Conservation (phyloP, 2,888 invertebrate genomes). For the Meliscaeva auricollis region DNA sequence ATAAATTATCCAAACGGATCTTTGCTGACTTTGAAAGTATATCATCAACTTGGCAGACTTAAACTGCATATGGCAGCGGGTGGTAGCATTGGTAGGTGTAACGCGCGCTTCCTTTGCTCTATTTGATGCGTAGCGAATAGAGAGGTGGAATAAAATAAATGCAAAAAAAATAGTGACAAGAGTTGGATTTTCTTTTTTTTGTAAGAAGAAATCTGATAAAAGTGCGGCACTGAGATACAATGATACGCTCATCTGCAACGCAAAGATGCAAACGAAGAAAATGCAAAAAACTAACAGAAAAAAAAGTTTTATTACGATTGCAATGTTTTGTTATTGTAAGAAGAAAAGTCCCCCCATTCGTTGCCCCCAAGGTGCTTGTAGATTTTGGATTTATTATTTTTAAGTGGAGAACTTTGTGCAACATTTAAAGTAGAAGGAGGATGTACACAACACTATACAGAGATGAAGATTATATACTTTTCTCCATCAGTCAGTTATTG, state of each 20-base stretch:
- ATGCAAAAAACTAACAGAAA: background rate
- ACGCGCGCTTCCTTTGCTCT: conserved; percentile 56
- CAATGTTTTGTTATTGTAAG: conserved; percentile 10
- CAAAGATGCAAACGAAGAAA: conserved; percentile 6
- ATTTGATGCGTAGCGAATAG: conserved; percentile 59
- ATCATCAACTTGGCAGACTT: conserved; percentile 27
- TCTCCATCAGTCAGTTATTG: conserved; percentile 61
- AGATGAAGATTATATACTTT: conserved; percentile 6
- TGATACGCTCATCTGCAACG: conserved; percentile 55
- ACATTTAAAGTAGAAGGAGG: background rate
- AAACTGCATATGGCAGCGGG: conserved; percentile 14
- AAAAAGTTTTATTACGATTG: conserved; percentile 54
- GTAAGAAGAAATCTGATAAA: conserved; percentile 30
- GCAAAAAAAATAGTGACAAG: conserved; percentile 1
- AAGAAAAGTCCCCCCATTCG: background rate
- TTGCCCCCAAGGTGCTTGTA: conserved; percentile 1
- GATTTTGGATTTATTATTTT: conserved; percentile 51
- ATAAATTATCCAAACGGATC: conserved; percentile 66
- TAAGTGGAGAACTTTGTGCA: conserved; percentile 58
- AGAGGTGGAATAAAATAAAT: conserved; percentile 27
- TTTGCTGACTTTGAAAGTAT: conserved; percentile 48
- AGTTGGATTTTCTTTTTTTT: conserved; percentile 28
- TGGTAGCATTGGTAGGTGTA: conserved; percentile 37
- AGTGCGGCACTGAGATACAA: conserved; percentile 45
- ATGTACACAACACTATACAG: background rate